Base-by-base conservation (phyloP, 2,888 invertebrate species). In the Cordylochernes scorpioides region DNA sequence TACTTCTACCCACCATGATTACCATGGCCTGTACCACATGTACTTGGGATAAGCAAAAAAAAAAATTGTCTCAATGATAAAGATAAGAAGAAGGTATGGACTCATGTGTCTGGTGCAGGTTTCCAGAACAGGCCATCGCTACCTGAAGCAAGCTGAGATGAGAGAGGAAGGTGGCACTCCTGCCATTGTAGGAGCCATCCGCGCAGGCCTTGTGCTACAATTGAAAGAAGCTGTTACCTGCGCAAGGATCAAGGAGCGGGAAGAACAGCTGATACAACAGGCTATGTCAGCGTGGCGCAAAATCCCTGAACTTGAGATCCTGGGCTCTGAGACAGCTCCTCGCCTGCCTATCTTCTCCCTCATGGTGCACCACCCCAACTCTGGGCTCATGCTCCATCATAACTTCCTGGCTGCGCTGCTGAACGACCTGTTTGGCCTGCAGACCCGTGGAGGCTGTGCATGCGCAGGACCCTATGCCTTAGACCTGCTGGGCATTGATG, bases 381-480 rank as follows among this genome's bases (percentile, higher is more conserved):
- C 47, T 12, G 73, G 75, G 3, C 44, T 71, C 9, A 80, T 73
- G 49, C 63, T 82, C 2, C 84, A 84, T 51, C 75, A 82, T 52
- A 80, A 80, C 54, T 68, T 72, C 60, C 68, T 84, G 7, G 71
- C 71, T 42, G 71, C 75, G 7, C 63, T 84, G 13, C 60, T 86
- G 25, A 84, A 82, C 48, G 82, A 86, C 47, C 67, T 86, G 15
- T 84, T 80, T 50, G 84, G 84, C 1, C 75, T 86, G 30, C 82
- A 82, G 54, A 71, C 52, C 3, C 41, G 73, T 36, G 70, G 72
- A 1, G 74, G 73, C 1, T 64, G 71, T 44, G 68, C 69, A 10
- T 78, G 78, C 52, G 73, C 77, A 26, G 67, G 74, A 29, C 69
- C 72, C 30, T 80, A 82, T 48, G 75, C 74, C 3, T 69, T 75